These are phyloP conservation scores for Onychostruthus taczanowskii DNA, from an alignment of 2,113 vertebrate genomes.

Conservation along the genomic window DNA sequence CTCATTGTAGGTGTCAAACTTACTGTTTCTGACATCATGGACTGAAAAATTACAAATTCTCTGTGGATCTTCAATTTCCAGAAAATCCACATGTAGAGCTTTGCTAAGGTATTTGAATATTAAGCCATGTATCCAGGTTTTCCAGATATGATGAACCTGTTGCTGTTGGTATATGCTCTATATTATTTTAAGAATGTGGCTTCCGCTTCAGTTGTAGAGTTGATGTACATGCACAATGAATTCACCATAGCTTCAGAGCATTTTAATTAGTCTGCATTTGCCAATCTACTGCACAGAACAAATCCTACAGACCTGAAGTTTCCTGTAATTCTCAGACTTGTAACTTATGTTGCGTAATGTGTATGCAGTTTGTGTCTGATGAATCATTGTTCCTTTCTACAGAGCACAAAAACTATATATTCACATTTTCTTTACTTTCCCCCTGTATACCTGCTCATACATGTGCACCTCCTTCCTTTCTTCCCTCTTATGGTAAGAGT, in stretches of 20 bases:
- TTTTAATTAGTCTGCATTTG: neutral
- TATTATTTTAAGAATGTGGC: neutral
- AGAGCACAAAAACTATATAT: neutral
- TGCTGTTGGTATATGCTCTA: neutral
- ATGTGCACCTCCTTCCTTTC: neutral
- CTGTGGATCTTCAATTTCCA: neutral
- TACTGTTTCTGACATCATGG: neutral
- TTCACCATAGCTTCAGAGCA: neutral
- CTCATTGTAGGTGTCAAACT: neutral
- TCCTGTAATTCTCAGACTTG: neutral
- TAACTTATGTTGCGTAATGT: neutral
- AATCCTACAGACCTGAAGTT: neutral
- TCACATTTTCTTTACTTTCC: neutral
- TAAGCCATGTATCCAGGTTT: neutral
- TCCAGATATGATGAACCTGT: neutral
- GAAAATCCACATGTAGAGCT: neutral
- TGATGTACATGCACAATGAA: neutral
- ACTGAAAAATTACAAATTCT: neutral
- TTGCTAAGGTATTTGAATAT: neutral
- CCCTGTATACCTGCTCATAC: neutral
- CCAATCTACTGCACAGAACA: neutral
- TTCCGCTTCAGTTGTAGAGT: neutral
- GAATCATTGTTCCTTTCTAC: neutral
- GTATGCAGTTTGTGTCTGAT: neutral
- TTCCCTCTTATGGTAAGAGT: neutral